Evolutionary conservation across 2,888 invertebrate genomes (phyloP), one percentile per base, ranked within the genome.

Genomic region (Deilephila elpenor): DNA sequence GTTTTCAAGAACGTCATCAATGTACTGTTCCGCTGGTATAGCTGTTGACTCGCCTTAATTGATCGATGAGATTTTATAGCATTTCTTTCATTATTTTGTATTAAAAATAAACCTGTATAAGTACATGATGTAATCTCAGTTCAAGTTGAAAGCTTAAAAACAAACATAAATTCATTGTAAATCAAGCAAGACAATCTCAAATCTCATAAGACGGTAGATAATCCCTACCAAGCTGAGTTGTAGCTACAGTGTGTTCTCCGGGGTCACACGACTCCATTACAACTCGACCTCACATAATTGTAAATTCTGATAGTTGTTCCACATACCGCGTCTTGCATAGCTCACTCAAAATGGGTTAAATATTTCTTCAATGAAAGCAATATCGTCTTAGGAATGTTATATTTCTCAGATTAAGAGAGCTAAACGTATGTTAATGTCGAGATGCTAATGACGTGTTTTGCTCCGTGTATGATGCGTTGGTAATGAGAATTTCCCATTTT

Each of bases 251-350:
- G n/a, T 37, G n/a, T 20, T 37, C 34, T 14, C 64, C 37, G 44
- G 64, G 78, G 76, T 76, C 80, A 76, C 72, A 79, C 71, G 37
- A 67, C 73, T 70, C 75, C 17, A 73, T 73, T 77, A 80, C 76
- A 79, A 79, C 73, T 78, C 82, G 86, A 85, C 86, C 85, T 83
- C 80, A 80, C 82, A 80, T 84, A 81, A 82, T 80, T 84, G 74
- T 76, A 73, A 77, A 78, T 76, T 77, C 74, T 67, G 62, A 73
- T 73, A 76, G 75, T 75, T 76, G 81, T 75, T 75, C 74, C 76
- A 78, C 72, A 77, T 79, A 25, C 64, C 37, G 64, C 37, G 11
- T 11, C n/a, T 17, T 20, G 29, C 61, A 5, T 25, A 64, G 37
- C 37, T 44, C 25, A 44, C 14, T 67, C 44, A 14, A 67, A 44